Evolutionary conservation across 2,113 vertebrate species (phyloP).

Genomic region (Tachuris rubrigastra): DNA sequence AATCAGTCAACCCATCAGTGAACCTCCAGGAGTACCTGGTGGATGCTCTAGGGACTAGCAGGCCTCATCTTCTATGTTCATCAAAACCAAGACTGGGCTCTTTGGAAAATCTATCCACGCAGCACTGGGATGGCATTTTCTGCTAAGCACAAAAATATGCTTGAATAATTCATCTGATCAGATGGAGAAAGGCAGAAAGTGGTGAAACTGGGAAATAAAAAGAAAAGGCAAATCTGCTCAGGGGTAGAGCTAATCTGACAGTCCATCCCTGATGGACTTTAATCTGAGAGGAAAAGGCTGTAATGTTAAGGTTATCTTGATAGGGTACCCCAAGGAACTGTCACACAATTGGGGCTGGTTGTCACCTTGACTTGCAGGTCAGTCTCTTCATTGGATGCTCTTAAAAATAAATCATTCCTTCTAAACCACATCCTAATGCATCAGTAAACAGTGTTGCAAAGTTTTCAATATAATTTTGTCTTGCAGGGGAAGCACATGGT

Average conservation of each 20-base stretch:
- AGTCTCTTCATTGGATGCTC: background rate
- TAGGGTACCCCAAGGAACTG: background rate
- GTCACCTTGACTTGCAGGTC: background rate
- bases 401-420: background rate
- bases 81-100: background rate
- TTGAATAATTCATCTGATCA: background rate
- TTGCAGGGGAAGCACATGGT: background rate
- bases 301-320: background rate
- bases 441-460: background rate
- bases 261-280: background rate
- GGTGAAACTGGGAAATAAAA: background rate
- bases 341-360: background rate
- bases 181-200: background rate
- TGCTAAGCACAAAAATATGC: background rate
- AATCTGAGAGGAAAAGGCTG: background rate
- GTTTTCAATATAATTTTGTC: background rate
- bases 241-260: background rate
- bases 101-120: background rate
- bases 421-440: background rate
- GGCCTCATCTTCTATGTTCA: background rate
- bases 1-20: rapidly evolving
- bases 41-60: background rate
- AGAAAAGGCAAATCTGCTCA: background rate
- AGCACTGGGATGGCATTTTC: background rate
- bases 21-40: background rate